Evolutionary conservation across 2,113 vertebrate species (phyloP).

Genomic region (Periophthalmus modestus): DNA sequence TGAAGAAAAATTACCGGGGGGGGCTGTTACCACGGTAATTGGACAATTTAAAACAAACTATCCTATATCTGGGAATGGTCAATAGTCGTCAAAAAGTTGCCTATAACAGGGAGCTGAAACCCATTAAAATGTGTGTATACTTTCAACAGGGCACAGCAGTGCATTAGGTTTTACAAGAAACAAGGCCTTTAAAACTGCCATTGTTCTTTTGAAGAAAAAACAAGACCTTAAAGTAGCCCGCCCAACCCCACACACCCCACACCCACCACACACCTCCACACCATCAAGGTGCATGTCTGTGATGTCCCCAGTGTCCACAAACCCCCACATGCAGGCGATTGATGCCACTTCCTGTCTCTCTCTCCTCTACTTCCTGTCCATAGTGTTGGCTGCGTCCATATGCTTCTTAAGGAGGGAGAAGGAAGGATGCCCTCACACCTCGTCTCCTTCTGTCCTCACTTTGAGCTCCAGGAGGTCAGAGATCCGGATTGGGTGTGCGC

Average conservation of each 20-base stretch:
- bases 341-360: slow-evolving; percentile 52
- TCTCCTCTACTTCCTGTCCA: slow-evolving; percentile 48
- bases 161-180: not conserved
- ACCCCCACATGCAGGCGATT: slow-evolving; percentile 44
- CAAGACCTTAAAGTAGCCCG: not conserved
- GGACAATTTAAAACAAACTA: no score
- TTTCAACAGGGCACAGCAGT: no score
- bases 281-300: slow-evolving; percentile 6
- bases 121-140: no score
- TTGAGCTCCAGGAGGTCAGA: slow-evolving; percentile 31
- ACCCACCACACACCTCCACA: not conserved
- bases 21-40: no score
- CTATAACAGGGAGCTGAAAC: no score
- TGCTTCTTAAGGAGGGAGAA: slow-evolving; percentile 66
- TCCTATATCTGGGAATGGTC: no score
- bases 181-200: not conserved
- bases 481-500: slow-evolving; percentile 46
- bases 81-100: no score
- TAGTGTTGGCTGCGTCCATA: slow-evolving; percentile 55
- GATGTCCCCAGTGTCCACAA: slow-evolving; percentile 22
- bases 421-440: slow-evolving; percentile 67
- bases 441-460: slow-evolving; percentile 61
- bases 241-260: not conserved
- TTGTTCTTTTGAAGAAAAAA: not conserved
- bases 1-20: no score